These are phyloP conservation scores for Grammomys surdaster DNA, from an alignment of 2,113 vertebrate species.

Conservation along the genomic window DNA sequence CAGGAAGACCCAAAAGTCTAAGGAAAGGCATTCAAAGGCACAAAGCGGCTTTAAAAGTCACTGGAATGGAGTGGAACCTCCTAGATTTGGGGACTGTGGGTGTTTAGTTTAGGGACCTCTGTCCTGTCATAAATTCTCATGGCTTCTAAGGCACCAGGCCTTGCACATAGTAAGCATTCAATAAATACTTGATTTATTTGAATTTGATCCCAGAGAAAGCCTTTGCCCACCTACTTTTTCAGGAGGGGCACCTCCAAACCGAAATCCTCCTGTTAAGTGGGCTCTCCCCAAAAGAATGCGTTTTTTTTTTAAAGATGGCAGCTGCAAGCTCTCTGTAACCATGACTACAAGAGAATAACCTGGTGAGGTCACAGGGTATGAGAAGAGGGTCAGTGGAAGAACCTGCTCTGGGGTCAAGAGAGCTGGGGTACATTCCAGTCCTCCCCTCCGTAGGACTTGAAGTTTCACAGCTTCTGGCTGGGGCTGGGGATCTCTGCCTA, in stretches of 20 bases:
- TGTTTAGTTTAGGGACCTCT: slow-evolving; percentile 52
- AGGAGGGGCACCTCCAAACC: slow-evolving; percentile 51
- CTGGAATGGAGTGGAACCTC: slow-evolving; percentile 66
- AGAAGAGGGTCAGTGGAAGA: slow-evolving; percentile 36
- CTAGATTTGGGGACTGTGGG: not conserved
- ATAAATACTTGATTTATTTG: slow-evolving; percentile 73
- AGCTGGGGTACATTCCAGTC: slow-evolving; percentile 69
- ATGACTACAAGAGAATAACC: slow-evolving; percentile 65
- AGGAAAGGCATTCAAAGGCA: slow-evolving; percentile 81
- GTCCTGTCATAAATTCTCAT: slow-evolving; percentile 59
- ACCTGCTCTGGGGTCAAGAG: slow-evolving; percentile 57
- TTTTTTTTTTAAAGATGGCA: slow-evolving; percentile 28
- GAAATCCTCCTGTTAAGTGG: slow-evolving; percentile 49
- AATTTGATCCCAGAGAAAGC: slow-evolving; percentile 75
- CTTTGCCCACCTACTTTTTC: slow-evolving; percentile 52
- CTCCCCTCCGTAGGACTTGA: slow-evolving; percentile 70
- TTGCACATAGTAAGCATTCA: slow-evolving; percentile 58
- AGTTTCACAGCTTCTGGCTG: slow-evolving; percentile 82
- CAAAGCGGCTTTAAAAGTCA: slow-evolving; percentile 82
- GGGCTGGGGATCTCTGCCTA: slow-evolving; percentile 58
- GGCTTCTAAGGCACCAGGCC: slow-evolving; percentile 72
- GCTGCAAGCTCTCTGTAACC: slow-evolving; percentile 58
- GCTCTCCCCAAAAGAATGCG: slow-evolving; percentile 53
- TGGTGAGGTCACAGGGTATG: slow-evolving; percentile 53
- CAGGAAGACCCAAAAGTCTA: slow-evolving; percentile 77